Percentiles rank a stretch among this genome's conserved stretches.
These are phyloP conservation scores for Masnerella sp. DNA, from an alignment of 2,888 invertebrate genomes.

Conservation along the genomic window DNA sequence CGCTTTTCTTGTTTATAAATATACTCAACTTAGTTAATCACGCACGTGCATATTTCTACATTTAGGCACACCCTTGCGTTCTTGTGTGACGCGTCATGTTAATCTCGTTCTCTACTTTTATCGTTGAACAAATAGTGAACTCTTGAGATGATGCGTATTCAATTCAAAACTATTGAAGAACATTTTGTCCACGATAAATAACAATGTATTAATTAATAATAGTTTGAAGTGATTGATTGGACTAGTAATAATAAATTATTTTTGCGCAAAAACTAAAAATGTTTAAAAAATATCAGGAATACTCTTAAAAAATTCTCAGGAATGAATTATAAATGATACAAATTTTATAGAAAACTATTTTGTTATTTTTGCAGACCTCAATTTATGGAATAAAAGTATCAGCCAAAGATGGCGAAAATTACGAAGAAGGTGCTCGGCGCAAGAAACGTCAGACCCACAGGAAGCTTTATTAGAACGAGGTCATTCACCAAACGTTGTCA, in stretches of 20 bases:
- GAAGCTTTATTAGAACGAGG: conserved; percentile 79
- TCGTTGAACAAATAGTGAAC: conserved; percentile 58
- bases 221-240: no score
- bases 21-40: conserved; percentile 14
- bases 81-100: conserved; percentile 33
- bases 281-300: no score
- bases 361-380: conserved; percentile 81
- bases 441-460: conserved; percentile 79
- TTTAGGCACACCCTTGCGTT: conserved; percentile 41
- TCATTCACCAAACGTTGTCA: conserved; percentile 68
- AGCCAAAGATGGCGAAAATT: conserved; percentile 87
- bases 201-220: no score
- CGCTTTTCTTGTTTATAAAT: conserved; percentile 6
- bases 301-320: neutral
- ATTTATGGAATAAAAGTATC: conserved; percentile 85
- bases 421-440: conserved; percentile 83
- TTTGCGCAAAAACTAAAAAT: no score
- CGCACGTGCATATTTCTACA: conserved; percentile 24
- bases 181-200: neutral
- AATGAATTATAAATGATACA: neutral
- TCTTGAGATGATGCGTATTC: conserved; percentile 13
- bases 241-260: no score
- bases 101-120: conserved; percentile 49
- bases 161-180: conserved; percentile 9
- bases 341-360: neutral